Percentiles rank a stretch among this genome's conserved stretches.
These are phyloP conservation scores for Meta bourneti DNA, from an alignment of 2,888 invertebrate genomes.

Conservation along the genomic window DNA sequence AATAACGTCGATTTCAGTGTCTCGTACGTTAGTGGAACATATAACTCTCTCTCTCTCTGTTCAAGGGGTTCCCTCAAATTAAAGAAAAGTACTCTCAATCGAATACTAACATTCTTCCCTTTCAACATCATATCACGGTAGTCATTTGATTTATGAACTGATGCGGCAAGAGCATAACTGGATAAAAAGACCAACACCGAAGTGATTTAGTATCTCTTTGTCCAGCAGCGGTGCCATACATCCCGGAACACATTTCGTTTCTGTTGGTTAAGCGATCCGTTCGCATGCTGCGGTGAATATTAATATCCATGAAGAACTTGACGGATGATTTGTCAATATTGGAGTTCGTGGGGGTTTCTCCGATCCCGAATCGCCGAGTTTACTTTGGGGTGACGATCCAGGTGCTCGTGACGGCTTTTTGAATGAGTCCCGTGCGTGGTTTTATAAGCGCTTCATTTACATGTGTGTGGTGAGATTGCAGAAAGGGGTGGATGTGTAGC, in stretches of 20 bases:
- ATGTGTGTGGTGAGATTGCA: neutral
- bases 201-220: conserved; percentile 11
- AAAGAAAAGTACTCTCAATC: too few relatives aligned
- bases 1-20: too few relatives aligned
- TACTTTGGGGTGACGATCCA: conserved; percentile 15
- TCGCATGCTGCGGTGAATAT: conserved; percentile 23
- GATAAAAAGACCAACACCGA: neutral
- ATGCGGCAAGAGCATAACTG: neutral
- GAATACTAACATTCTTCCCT: neutral
- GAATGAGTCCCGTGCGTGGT: neutral
- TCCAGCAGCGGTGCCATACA: neutral
- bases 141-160: conserved; percentile 28
- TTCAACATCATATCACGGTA: neutral
- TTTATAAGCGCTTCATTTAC: neutral
- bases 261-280: neutral
- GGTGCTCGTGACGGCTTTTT: conserved; percentile 47
- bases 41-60: too few relatives aligned
- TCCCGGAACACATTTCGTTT: too few relatives aligned
- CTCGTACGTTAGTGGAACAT: too few relatives aligned
- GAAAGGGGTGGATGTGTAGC: too few relatives aligned
- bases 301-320: neutral
- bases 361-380: conserved; percentile 10
- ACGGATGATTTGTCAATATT: conserved; percentile 45
- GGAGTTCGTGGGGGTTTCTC: neutral
- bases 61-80: too few relatives aligned